Evolutionary conservation across 2,113 vertebrate species (phyloP).

Genomic region (Myotis yumanensis): DNA sequence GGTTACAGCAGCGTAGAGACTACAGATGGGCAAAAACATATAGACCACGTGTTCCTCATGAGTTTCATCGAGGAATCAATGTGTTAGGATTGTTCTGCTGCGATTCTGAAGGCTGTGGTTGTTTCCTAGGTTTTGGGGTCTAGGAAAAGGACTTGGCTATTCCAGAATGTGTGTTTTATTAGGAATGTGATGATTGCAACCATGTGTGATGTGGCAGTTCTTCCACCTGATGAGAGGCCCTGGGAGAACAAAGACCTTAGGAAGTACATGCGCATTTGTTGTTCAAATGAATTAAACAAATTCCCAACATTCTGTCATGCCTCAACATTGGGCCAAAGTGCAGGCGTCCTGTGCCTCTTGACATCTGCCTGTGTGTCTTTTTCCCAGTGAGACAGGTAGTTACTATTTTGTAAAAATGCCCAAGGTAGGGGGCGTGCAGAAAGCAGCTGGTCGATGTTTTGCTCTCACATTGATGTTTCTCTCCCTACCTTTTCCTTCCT

Average conservation of each 20-base stretch:
- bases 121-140: neutral
- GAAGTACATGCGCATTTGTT: neutral
- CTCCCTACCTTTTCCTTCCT: neutral
- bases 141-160: neutral
- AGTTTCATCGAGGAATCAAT: neutral
- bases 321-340: neutral
- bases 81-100: neutral
- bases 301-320: neutral
- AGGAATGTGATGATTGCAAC: neutral
- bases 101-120: neutral
- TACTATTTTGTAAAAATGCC: neutral
- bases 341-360: neutral
- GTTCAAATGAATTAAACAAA: neutral
- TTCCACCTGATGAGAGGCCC: neutral
- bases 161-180: slow-evolving; percentile 30
- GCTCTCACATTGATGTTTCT: neutral
- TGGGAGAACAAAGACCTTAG: neutral
- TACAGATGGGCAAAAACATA: fast-evolving
- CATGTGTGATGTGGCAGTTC: neutral
- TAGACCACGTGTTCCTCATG: neutral
- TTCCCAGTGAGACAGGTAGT: neutral
- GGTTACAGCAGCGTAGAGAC: neutral
- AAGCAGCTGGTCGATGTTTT: neutral
- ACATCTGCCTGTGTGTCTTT: neutral
- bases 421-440: too few species aligned